These are phyloP conservation scores for Ictalurus furcatus DNA, from an alignment of 2,113 vertebrate species.

Conservation along the genomic window DNA sequence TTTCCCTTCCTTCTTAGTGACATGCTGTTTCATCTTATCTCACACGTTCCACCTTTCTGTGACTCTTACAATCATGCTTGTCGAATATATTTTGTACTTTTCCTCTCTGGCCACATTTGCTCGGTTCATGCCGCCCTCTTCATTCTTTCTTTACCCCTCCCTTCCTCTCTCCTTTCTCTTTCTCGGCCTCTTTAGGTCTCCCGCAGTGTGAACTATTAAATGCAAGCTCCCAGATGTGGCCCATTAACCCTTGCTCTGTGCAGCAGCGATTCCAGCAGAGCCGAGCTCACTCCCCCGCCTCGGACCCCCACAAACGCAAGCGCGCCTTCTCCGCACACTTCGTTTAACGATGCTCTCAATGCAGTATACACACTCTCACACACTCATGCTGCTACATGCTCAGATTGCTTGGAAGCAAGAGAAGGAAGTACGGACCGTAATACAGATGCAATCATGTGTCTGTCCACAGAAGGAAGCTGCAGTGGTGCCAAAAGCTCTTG, in stretches of 20 bases:
- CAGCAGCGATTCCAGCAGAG: conserved; percentile 42
- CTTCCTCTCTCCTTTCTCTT: not conserved
- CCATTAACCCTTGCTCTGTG: conserved; percentile 54
- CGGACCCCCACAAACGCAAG: conserved; percentile 38
- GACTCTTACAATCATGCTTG: not conserved
- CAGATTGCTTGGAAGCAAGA: not conserved
- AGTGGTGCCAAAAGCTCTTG: conserved; percentile 9
- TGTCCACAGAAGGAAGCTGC: not conserved
- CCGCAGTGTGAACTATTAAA: conserved; percentile 49
- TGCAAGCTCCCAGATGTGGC: conserved; percentile 50
- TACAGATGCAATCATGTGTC: conserved; percentile 8
- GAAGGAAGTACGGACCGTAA: not conserved
- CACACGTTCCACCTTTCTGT: not conserved
- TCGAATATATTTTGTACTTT: not conserved
- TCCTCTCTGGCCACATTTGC: not conserved
- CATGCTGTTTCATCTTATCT: not conserved
- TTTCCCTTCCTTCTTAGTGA: not conserved
- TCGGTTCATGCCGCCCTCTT: not conserved
- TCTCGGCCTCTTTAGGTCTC: not conserved
- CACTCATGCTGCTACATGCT: conserved; percentile 22
- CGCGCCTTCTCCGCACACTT: conserved; percentile 4
- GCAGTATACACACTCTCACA: not conserved
- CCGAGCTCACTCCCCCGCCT: conserved; percentile 6
- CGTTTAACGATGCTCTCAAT: not conserved
- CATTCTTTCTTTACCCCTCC: conserved; percentile 17